phyloP scores from a whole-genome alignment of 2,113 vertebrate species.

The Leptodactylus fuscus region DNA sequence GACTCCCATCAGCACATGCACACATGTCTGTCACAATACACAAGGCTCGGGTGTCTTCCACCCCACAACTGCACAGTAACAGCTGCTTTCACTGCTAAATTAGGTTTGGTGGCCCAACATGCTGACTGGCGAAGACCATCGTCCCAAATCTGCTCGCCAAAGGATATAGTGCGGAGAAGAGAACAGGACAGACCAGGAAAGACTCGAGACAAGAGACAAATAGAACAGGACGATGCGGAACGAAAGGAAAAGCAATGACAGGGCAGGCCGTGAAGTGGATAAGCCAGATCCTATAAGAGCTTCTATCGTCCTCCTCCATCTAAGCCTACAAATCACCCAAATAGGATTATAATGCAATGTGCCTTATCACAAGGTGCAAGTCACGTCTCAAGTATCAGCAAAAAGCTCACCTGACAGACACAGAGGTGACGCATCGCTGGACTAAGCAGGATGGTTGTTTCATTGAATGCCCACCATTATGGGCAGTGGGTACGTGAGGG shows the following conservation, averaged over 20 bases:
- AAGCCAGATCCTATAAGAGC: not conserved
- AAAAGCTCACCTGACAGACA: too few species aligned
- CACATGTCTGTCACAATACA: not conserved
- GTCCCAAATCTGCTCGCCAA: too few species aligned
- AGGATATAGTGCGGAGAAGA: not conserved
- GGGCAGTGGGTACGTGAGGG: too few species aligned
- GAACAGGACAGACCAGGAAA: not conserved
- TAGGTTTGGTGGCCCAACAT: not conserved
- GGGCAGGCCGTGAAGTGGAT: not conserved
- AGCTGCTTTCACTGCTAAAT: not conserved
- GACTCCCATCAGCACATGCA: not conserved
- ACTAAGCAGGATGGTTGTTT: too few species aligned
- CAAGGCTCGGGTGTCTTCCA: too few species aligned
- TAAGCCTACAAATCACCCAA: not conserved
- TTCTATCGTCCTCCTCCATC: not conserved
- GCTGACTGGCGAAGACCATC: too few species aligned
- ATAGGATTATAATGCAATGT: constrained; percentile 1
- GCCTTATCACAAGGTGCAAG: not conserved
- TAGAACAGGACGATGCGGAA: not conserved
- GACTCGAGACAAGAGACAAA: too few species aligned
- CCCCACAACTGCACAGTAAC: not conserved
- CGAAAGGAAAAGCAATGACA: not conserved
- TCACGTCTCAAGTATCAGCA: not conserved
- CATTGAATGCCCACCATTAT: too few species aligned
- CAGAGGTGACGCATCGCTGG: too few species aligned